A percentile compares a stretch with the other conserved stretches of the same genome.
Evolutionary conservation across 2,113 vertebrate genomes (phyloP).

Genomic region (Saguinus midas): DNA sequence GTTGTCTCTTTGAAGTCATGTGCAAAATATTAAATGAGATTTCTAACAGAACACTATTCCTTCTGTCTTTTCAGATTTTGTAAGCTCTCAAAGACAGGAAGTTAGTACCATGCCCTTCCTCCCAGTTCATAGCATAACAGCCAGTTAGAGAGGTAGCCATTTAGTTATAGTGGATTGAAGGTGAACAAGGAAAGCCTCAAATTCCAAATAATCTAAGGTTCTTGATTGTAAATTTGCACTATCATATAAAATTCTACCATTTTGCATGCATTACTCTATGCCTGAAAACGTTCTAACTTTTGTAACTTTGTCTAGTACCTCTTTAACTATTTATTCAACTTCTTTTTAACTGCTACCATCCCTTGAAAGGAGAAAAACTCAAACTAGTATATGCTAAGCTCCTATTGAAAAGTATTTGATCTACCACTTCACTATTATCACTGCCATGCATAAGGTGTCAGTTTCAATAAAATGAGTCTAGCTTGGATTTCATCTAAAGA

Average conservation of each 20-base stretch:
- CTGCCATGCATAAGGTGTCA: neutral
- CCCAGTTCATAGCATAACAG: neutral
- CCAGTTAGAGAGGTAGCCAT: neutral
- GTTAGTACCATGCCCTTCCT: neutral
- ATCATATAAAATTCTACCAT: neutral
- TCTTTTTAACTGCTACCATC: neutral
- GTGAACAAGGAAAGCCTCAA: neutral
- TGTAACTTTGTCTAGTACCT: neutral
- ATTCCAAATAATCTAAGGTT: neutral
- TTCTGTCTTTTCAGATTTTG: neutral
- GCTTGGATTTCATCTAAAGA: neutral
- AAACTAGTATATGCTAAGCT: neutral
- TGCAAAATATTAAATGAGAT: slow-evolving; percentile 51
- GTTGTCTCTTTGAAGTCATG: slow-evolving; percentile 55
- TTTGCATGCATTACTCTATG: neutral
- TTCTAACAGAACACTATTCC: neutral
- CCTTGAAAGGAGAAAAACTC: neutral
- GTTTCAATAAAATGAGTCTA: neutral
- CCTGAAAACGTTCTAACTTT: neutral
- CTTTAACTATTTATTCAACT: neutral
- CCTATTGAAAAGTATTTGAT: neutral
- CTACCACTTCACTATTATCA: neutral
- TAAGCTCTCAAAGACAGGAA: neutral
- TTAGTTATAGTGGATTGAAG: neutral
- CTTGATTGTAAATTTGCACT: neutral